Percentiles rank a stretch among this genome's conserved stretches.
Evolutionary conservation across 2,888 invertebrate genomes (phyloP).

Genomic region (Exocentrus adspersus): DNA sequence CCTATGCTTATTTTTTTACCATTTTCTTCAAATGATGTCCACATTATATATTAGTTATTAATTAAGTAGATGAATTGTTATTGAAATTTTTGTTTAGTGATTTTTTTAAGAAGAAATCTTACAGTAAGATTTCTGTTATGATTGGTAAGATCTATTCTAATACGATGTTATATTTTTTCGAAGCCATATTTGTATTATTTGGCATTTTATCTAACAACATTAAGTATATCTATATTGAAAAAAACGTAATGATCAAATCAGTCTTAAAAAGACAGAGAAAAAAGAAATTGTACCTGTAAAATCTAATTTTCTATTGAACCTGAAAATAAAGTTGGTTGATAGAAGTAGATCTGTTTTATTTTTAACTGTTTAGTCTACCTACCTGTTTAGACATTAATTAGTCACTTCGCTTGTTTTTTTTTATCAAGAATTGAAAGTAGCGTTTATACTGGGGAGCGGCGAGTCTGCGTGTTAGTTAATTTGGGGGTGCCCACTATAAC

Average conservation of each 20-base stretch:
- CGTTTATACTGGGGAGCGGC: too few relatives aligned
- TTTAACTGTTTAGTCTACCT: too few relatives aligned
- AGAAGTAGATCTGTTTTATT: neutral
- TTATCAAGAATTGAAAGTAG: too few relatives aligned
- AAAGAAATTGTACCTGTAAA: slow-evolving; percentile 13
- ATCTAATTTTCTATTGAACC: slow-evolving; percentile 9
- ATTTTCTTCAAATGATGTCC: slow-evolving; percentile 16
- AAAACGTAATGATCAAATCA: neutral
- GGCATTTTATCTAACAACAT: neutral
- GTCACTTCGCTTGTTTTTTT: too few relatives aligned
- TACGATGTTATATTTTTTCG: neutral
- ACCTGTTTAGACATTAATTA: too few relatives aligned
- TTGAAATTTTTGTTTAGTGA: slow-evolving; percentile 6
- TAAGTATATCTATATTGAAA: slow-evolving; percentile 4
- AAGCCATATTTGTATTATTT: neutral
- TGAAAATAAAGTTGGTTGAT: slow-evolving; percentile 8
- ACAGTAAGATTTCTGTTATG: slow-evolving; percentile 14
- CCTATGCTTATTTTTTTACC: slow-evolving; percentile 15
- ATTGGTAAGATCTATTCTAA: neutral
- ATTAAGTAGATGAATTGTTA: slow-evolving; percentile 8
- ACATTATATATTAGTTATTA: slow-evolving; percentile 8
- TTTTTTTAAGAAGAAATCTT: slow-evolving; percentile 12
- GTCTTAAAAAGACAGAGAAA: neutral
- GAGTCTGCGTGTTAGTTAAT: too few relatives aligned
- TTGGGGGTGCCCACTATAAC: too few relatives aligned